Evolutionary conservation across 2,888 invertebrate species (phyloP).

Genomic region (Meteorus colon): DNA sequence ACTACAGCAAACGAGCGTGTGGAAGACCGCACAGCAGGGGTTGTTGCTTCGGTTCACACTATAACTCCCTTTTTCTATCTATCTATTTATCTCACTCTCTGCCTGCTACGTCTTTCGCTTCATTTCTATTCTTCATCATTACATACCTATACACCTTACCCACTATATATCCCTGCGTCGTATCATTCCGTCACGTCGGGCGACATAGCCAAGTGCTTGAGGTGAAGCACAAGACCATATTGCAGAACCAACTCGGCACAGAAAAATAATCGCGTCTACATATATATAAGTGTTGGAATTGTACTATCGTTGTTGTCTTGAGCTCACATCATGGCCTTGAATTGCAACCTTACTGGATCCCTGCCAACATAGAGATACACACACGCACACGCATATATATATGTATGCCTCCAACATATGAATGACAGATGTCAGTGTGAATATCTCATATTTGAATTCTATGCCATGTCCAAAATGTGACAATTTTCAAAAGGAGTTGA

Average conservation of each 20-base stretch:
- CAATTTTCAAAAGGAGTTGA: neutral
- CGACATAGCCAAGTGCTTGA: slow-evolving; percentile 40
- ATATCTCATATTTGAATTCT: slow-evolving; percentile 3
- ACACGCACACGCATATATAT: too few relatives aligned
- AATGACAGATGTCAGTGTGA: slow-evolving; percentile 64
- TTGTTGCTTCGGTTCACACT: slow-evolving; percentile 32
- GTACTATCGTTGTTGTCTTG: slow-evolving; percentile 6
- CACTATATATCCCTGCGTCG: slow-evolving; percentile 15
- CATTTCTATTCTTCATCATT: neutral
- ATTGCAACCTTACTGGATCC: slow-evolving; percentile 46
- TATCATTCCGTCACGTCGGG: slow-evolving; percentile 34
- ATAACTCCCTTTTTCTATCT: slow-evolving; percentile 23
- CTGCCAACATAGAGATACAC: slow-evolving; percentile 39
- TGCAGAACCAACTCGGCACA: neutral
- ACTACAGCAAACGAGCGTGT: slow-evolving; percentile 12
- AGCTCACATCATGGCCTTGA: slow-evolving; percentile 40
- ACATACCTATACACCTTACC: slow-evolving; percentile 6
- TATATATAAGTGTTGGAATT: slow-evolving; percentile 3
- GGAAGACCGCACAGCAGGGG: slow-evolving; percentile 33
- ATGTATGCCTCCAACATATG: neutral
- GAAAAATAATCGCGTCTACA: slow-evolving; percentile 19
- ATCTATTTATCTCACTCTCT: neutral
- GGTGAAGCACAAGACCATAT: slow-evolving; percentile 4
- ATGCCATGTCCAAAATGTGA: neutral
- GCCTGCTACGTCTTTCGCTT: neutral